Base-by-base conservation (phyloP, 2,888 invertebrate genomes). In the Nebria salina region DNA sequence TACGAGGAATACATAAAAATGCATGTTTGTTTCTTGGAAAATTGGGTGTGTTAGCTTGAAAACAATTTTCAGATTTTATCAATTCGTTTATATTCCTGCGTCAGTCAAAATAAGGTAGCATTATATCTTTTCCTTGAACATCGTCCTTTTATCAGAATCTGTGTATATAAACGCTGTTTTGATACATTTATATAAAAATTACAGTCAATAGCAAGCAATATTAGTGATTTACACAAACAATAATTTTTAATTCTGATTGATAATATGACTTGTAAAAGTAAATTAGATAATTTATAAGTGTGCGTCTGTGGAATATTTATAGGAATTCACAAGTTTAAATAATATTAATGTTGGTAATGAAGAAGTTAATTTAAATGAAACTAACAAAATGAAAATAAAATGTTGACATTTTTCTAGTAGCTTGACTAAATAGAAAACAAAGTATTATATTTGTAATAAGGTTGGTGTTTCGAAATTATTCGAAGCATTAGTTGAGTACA, bases 401-500 rank as follows among this genome's bases (percentile, higher is more conserved):
- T 70, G 34, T 54, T 54, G 13, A 54, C 54, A 54, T 54, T 54
- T 54, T 70, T 15, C 15, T 70, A 26, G 70, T 70, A 70, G 70
- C 54, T 13, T 11, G 8, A 7, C 7, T 2, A 11, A 54, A 54
- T 54, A 54, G 54, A 54, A 54, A 54, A 25, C 25, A 34, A 25
- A 26, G 70, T 70, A 70, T 15, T 70, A 70, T 70, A 26, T 54
- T 54, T 54, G 54, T 54, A 25, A 66, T 25, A 66, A 66, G 15
- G 66, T 66, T 8, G 66, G 66, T 66, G 25, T 66, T 66, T 66
- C 15, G 66, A 25, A 25, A 66, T 66, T 66, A 66, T 66, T 13
- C 26, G 26, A 11, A 34, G 70, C 34, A 70, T 72, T 43, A 77
- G 72, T 70, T 77, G 72, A 15, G 77, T 72, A 72, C 72, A 77